Base-by-base conservation (phyloP, 2,888 invertebrate genomes). In the Drosophila hamatofila region DNA sequence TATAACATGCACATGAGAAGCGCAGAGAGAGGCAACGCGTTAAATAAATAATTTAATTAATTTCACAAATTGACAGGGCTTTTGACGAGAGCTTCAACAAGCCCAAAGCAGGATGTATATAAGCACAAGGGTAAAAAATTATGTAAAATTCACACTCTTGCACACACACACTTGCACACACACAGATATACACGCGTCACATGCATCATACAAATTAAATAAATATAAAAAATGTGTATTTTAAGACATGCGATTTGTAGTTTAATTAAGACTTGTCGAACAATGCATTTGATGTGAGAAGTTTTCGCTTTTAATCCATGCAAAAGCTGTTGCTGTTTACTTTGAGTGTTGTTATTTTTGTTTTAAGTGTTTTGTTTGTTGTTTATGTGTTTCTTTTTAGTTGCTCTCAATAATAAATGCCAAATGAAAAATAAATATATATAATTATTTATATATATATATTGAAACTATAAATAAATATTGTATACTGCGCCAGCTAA, bases 31-130 rank as follows among this genome's bases (percentile, higher is more conserved):
- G 21, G 25, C 63, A 11, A 3, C 30, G 72, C 73, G 81, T 72
- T 89, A 75, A 89, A 84, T 84, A 84, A 87, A 84, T 84, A 84
- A 84, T 84, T 83, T 83, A 75, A 89, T 84, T 84, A 84, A 87
- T 84, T 76, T 84, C 72, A 51, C 62, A 79, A 79, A 89, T 84
- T 81, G 89, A 84, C 88, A 75, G 69, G 58, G 54, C 72, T 74
- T 37, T 54, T 70, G 70, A 78, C 64, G 73, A 69, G 60, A 44
- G 44, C 42, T 44, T 58, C 44, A 58, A 60, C 52, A 42, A 35
- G 23, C 58, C 58, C 72, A 66, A 75, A 66, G 52, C 57, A 71
- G 75, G 71, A 78, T 64, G 6, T 35, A 5, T 14, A 69, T 69
- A 65, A 52, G 60, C 44, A 37, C 39, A 51, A 55, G 55, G 62